Evolutionary conservation across 2,113 vertebrate species (phyloP).

Genomic region (Chascanopsetta lugubris): DNA sequence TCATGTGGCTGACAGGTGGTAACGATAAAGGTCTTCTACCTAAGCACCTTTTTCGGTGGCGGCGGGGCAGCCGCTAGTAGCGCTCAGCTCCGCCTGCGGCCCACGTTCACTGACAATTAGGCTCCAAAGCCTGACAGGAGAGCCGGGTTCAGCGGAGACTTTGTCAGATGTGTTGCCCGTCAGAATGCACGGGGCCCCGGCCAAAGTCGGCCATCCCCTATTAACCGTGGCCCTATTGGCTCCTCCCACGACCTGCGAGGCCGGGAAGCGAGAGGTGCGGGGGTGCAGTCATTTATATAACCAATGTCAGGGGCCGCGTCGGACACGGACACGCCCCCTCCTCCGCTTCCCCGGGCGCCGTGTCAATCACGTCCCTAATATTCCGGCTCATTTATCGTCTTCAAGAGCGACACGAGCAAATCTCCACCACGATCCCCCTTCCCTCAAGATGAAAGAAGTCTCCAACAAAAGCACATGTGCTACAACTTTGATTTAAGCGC

Average conservation of each 20-base stretch:
- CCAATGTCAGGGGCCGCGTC: constrained; percentile 75
- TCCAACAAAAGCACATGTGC: constrained; percentile 76
- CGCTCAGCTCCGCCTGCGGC: constrained; percentile 59
- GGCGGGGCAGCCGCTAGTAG: constrained; percentile 65
- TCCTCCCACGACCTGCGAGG: constrained; percentile 70
- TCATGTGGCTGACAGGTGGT: constrained; percentile 60
- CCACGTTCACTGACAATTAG: constrained; percentile 78
- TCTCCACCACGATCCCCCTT: constrained; percentile 76
- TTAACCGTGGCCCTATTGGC: constrained; percentile 77
- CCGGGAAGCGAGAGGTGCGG: constrained; percentile 70
- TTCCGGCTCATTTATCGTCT: constrained; percentile 74
- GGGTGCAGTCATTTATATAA: constrained; percentile 80
- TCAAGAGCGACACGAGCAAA: constrained; percentile 70
- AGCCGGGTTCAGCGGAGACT: constrained; percentile 74
- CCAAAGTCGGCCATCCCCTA: constrained; percentile 81
- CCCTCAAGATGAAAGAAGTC: constrained; percentile 80
- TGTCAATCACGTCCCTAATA: constrained; percentile 73
- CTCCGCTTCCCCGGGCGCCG: constrained; percentile 49
- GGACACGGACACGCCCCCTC: constrained; percentile 75
- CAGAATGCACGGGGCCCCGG: constrained; percentile 71
- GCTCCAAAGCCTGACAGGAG: constrained; percentile 72
- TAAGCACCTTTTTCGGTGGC: constrained; percentile 66
- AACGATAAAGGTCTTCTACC: constrained; percentile 57
- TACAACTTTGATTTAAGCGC: constrained; percentile 78
- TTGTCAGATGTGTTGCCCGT: constrained; percentile 78